Evolutionary conservation across 2,888 invertebrate genomes (phyloP).

Genomic region (Lycocerus yunnanus): DNA sequence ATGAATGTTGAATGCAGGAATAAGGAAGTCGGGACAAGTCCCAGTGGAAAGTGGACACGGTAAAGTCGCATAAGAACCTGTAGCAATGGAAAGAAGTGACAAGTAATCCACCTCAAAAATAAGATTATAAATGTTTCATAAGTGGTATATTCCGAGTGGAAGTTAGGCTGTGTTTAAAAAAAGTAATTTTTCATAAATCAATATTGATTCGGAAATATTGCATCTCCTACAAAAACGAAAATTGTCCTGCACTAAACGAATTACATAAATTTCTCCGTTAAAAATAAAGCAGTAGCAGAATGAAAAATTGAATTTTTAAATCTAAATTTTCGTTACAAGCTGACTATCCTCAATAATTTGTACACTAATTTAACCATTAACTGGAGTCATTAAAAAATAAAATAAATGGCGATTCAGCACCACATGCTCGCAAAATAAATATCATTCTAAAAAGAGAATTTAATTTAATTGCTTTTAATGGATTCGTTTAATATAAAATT

Average conservation of each 20-base stretch:
- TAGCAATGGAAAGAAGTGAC: too few relatives aligned
- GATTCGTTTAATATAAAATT: conserved; percentile 27
- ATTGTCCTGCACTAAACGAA: not conserved
- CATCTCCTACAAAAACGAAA: not conserved
- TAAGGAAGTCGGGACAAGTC: too few relatives aligned
- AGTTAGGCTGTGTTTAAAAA: conserved; percentile 11
- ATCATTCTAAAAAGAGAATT: conserved; percentile 26
- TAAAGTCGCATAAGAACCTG: too few relatives aligned
- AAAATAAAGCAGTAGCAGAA: conserved; percentile 12
- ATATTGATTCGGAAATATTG: not conserved
- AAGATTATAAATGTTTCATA: too few relatives aligned
- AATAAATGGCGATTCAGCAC: conserved; percentile 31
- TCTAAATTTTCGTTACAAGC: conserved; percentile 17
- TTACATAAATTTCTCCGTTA: not conserved
- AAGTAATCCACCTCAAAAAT: too few relatives aligned
- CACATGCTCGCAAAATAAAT: conserved; percentile 31
- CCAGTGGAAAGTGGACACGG: too few relatives aligned
- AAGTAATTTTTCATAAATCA: not conserved
- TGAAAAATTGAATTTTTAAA: conserved; percentile 28
- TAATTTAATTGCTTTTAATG: conserved; percentile 29
- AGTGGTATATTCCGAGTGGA: too few relatives aligned
- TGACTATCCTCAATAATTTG: conserved; percentile 29
- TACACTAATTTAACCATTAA: conserved; percentile 33
- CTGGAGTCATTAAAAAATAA: conserved; percentile 31
- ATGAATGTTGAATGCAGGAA: too few relatives aligned